Evolutionary conservation across 2,888 invertebrate genomes (phyloP).

Genomic region (Lithosia quadra): DNA sequence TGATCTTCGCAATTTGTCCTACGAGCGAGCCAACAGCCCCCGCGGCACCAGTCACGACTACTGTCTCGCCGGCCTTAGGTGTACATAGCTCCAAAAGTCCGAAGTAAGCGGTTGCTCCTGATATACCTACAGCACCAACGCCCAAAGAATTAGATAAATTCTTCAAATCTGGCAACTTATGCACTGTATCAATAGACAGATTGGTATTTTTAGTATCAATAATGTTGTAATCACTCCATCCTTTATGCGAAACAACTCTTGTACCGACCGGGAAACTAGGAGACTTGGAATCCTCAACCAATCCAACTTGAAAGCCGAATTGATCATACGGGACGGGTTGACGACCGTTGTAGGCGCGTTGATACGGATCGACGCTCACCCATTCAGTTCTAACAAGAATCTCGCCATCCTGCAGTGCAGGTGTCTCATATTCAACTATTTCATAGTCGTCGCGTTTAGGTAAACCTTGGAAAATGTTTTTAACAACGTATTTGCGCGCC

Average conservation of each 20-base stretch:
- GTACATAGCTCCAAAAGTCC: conserved; percentile 90
- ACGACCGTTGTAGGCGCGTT: conserved; percentile 53
- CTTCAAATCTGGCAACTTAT: conserved; percentile 85
- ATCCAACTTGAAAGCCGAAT: conserved; percentile 57
- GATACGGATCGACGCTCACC: conserved; percentile 68
- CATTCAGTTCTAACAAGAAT: conserved; percentile 61
- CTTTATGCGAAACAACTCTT: conserved; percentile 85
- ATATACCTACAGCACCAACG: conserved; percentile 89
- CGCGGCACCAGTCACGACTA: conserved; percentile 91
- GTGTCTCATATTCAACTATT: conserved; percentile 56
- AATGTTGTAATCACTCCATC: conserved; percentile 86
- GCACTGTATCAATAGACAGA: conserved; percentile 44
- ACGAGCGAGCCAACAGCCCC: conserved; percentile 92
- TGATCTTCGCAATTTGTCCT: conserved; percentile 92
- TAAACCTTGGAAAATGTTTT: conserved; percentile 85
- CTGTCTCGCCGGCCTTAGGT: conserved; percentile 90
- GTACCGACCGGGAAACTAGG: conserved; percentile 87
- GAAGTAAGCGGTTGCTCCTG: conserved; percentile 91
- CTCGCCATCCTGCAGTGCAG: conserved; percentile 64
- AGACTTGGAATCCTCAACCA: conserved; percentile 84
- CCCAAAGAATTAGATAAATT: conserved; percentile 85
- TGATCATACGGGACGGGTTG: conserved; percentile 48
- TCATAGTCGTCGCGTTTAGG: conserved; percentile 87
- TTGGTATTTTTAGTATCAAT: conserved; percentile 42
- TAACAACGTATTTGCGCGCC: conserved; percentile 86